phyloP scores from a whole-genome alignment of 2,888 invertebrate species.

The Noctua janthe region DNA sequence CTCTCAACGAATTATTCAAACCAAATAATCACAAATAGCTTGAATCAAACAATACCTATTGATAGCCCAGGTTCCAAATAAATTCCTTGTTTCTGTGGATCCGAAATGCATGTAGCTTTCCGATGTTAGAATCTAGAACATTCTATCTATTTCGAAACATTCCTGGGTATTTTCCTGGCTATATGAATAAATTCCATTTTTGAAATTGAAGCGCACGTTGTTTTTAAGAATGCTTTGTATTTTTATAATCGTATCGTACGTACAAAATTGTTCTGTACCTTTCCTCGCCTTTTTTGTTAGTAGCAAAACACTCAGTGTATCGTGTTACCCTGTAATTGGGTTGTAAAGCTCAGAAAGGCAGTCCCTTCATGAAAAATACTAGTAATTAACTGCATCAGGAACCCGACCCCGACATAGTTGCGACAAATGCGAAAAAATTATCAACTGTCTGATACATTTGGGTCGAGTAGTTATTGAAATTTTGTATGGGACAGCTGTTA shows the following conservation, averaged over 20 bases:
- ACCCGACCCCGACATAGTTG: neutral
- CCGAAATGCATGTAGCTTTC: constrained; percentile 38
- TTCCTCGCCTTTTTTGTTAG: neutral
- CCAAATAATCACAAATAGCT: constrained; percentile 20
- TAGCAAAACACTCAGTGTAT: neutral
- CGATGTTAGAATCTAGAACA: constrained; percentile 28
- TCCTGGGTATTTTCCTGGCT: constrained; percentile 30
- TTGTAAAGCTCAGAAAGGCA: neutral
- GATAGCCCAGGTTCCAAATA: constrained; percentile 24
- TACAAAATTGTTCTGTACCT: constrained; percentile 15
- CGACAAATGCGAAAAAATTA: no score
- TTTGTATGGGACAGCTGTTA: no score
- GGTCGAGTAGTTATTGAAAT: no score
- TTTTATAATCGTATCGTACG: neutral
- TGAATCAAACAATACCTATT: constrained; percentile 31
- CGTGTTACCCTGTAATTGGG: neutral
- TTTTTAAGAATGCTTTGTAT: neutral
- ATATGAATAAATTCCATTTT: constrained; percentile 51
- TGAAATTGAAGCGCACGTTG: constrained; percentile 12
- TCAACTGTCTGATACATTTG: no score
- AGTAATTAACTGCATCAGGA: neutral
- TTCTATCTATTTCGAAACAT: constrained; percentile 41
- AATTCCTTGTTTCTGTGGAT: constrained; percentile 41
- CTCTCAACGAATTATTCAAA: neutral
- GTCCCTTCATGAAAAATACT: neutral